Conservation (phyloP, 1,140 invertebrate genomes). For the Rhagoletis zephyria region DNA sequence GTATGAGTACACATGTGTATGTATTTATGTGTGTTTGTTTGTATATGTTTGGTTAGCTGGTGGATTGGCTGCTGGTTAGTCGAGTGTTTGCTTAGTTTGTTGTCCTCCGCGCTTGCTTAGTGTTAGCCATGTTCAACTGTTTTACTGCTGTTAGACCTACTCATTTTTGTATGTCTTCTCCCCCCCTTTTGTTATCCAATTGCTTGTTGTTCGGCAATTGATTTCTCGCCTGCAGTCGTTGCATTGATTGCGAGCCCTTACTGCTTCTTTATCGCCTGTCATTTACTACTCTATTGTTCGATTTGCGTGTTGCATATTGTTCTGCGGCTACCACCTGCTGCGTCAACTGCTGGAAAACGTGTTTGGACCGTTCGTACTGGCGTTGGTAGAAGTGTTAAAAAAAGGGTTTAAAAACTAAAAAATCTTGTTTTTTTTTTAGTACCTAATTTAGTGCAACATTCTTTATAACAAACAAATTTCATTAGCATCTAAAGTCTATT, state of each 20-base stretch:
- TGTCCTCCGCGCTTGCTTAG: background rate
- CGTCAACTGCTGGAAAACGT: constrained; percentile 7
- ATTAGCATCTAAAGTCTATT: constrained; percentile 3
- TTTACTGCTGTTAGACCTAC: background rate
- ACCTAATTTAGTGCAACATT: background rate
- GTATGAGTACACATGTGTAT: background rate
- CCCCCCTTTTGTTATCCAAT: background rate
- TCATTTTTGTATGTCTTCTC: background rate
- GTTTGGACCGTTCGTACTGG: background rate
- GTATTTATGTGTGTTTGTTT: background rate
- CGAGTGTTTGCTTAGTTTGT: background rate
- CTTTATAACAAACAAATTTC: background rate
- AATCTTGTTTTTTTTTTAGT: background rate
- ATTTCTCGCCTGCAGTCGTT: background rate
- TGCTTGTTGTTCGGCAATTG: constrained; percentile 1
- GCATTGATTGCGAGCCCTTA: background rate
- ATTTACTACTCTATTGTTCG: constrained; percentile 33
- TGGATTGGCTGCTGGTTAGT: constrained; percentile 41
- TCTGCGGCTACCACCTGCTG: constrained; percentile 25
- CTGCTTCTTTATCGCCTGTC: background rate
- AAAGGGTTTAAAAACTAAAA: background rate
- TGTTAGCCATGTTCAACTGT: background rate
- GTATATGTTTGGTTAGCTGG: background rate
- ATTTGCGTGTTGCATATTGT: constrained; percentile 31
- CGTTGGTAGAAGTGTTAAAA: background rate